Evolutionary conservation across 2,113 vertebrate species (phyloP).

Genomic region (Gasterosteus nipponicus): DNA sequence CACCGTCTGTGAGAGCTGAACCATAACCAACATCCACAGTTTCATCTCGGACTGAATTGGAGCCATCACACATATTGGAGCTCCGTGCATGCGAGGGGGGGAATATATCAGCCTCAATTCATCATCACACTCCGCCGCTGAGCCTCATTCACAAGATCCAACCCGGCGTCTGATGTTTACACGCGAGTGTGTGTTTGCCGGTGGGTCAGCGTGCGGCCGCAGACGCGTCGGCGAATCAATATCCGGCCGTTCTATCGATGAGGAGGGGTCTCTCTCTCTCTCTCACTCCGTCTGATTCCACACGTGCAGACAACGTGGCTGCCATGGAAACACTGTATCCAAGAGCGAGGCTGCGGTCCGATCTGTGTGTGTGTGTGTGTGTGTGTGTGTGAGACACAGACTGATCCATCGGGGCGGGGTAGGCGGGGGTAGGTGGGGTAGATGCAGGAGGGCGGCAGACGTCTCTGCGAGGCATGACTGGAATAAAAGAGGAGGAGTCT

Average conservation of each 20-base stretch:
- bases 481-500: constrained; percentile 70
- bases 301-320: constrained; percentile 78
- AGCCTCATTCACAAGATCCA: constrained; percentile 15
- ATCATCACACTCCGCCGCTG: constrained; percentile 34
- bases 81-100: background rate
- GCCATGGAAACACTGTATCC: constrained; percentile 81
- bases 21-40: background rate
- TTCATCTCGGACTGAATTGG: background rate
- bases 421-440: constrained; percentile 41
- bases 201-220: constrained; percentile 56
- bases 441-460: constrained; percentile 63
- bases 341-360: constrained; percentile 67
- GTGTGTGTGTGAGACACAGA: constrained; percentile 69
- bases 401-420: constrained; percentile 56
- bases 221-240: constrained; percentile 58
- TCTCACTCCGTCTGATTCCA: constrained; percentile 50
- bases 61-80: background rate
- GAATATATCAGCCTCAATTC: constrained; percentile 8
- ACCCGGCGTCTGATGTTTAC: constrained; percentile 43
- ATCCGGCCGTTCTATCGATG: constrained; percentile 56
- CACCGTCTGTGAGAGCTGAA: background rate
- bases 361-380: constrained; percentile 26
- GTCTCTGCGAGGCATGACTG: constrained; percentile 79
- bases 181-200: constrained; percentile 33
- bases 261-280: constrained; percentile 62